Conservation (phyloP, 1,140 invertebrate species). For the Solenopsis invicta region DNA sequence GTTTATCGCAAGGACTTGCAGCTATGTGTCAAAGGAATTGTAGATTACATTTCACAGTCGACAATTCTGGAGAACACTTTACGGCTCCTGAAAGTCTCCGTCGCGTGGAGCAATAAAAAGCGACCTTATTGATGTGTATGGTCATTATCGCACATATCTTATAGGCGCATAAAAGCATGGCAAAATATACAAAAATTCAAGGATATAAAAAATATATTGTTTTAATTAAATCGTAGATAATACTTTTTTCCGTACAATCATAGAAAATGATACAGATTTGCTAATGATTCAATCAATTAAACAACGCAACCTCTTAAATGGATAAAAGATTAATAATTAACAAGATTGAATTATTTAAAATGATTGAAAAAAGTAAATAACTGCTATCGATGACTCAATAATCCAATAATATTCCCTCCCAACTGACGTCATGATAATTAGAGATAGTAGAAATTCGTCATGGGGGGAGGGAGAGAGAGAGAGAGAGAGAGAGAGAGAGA, state of each 20-base stretch:
- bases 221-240: too few species aligned
- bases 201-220: background rate
- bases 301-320: background rate
- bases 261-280: background rate
- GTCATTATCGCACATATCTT: background rate
- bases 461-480: too few species aligned
- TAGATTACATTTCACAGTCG: background rate
- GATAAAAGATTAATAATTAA: slow-evolving; percentile 1
- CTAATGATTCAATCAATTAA: background rate
- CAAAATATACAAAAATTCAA: background rate
- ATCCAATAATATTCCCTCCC: background rate
- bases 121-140: background rate
- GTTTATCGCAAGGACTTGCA: slow-evolving; percentile 1
- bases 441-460: background rate
- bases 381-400: slow-evolving; percentile 8
- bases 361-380: background rate
- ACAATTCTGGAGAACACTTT: slow-evolving; percentile 1
- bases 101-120: slow-evolving; percentile 13
- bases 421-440: background rate
- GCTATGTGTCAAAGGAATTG: slow-evolving; percentile 22
- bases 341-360: background rate
- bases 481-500: too few species aligned
- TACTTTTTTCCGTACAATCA: background rate
- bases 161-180: background rate
- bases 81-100: slow-evolving; percentile 10